Percentiles rank a stretch among this genome's conserved stretches.
Evolutionary conservation across 2,888 invertebrate species (phyloP).

Genomic region (Lasioglossum figueresi): DNA sequence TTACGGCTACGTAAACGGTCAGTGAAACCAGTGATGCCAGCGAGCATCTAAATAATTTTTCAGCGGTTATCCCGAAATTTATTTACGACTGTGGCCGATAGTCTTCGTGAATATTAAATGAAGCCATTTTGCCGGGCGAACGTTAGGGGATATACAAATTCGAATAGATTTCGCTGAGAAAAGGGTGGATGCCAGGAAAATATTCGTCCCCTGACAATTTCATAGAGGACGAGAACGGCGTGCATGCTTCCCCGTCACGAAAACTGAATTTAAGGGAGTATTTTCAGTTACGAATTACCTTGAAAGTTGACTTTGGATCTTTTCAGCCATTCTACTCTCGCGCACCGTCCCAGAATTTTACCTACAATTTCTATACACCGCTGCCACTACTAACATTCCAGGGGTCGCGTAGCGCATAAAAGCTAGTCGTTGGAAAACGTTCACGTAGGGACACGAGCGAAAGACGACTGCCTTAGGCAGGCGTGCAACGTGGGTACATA

Average conservation of each 20-base stretch:
- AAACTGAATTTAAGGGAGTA: constrained; percentile 42
- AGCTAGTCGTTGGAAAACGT: constrained; percentile 58
- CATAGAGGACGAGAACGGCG: not conserved
- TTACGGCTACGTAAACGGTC: not conserved
- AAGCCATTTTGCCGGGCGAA: not conserved
- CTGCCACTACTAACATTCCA: constrained; percentile 43
- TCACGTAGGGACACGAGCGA: constrained; percentile 44
- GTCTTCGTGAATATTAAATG: not conserved
- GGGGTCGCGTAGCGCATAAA: constrained; percentile 58
- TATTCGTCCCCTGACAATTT: constrained; percentile 30
- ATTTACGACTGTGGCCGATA: not conserved
- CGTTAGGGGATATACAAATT: constrained; percentile 12
- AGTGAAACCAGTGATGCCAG: not conserved
- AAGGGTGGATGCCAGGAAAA: not conserved
- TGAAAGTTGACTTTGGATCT: constrained; percentile 47
- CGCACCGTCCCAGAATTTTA: constrained; percentile 47
- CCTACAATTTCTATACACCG: constrained; percentile 46
- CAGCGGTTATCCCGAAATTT: not conserved
- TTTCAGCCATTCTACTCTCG: constrained; percentile 43
- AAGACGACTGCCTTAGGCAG: constrained; percentile 52
- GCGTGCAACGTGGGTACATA: constrained; percentile 59
- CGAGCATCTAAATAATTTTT: not conserved
- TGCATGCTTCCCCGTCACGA: constrained; percentile 27
- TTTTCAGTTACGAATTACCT: constrained; percentile 53
- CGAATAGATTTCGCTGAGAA: constrained; percentile 6